These are phyloP conservation scores for Catotricha subobsoleta DNA, from an alignment of 2,888 invertebrate species.

Conservation along the genomic window DNA sequence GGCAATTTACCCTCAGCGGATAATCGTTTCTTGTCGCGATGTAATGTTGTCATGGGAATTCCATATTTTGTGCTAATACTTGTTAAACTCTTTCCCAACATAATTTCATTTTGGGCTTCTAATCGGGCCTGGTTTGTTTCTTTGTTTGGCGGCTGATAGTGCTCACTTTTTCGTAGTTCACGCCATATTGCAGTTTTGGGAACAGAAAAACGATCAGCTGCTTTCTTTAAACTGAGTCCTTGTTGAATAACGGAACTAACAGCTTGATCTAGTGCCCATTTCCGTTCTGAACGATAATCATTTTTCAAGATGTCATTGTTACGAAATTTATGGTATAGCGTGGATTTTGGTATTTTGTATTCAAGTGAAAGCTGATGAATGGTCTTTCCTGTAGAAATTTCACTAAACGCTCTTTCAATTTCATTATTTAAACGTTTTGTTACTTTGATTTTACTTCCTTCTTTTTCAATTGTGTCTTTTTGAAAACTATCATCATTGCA, in stretches of 20 bases:
- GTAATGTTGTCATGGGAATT: slow-evolving; percentile 29
- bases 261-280: slow-evolving; percentile 19
- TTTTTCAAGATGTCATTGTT: not conserved
- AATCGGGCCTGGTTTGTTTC: slow-evolving; percentile 26
- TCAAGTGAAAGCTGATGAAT: not conserved
- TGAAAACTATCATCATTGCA: too few species aligned
- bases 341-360: slow-evolving; percentile 4
- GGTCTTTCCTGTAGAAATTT: slow-evolving; percentile 1
- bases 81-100: slow-evolving; percentile 23
- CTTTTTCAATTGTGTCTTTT: not conserved
- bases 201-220: slow-evolving; percentile 24
- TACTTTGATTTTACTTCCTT: not conserved
- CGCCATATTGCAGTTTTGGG: slow-evolving; percentile 29
- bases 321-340: not conserved
- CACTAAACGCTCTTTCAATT: slow-evolving; percentile 1
- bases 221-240: slow-evolving; percentile 26
- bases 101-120: slow-evolving; percentile 13
- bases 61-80: slow-evolving; percentile 22
- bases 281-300: not conserved
- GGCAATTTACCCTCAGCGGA: slow-evolving; percentile 25
- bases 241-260: slow-evolving; percentile 24
- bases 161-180: slow-evolving; percentile 24
- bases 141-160: slow-evolving; percentile 23
- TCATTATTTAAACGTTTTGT: not conserved
- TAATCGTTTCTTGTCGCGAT: slow-evolving; percentile 26